Percentiles rank a stretch among this genome's conserved stretches.
Conservation (phyloP, 2,888 invertebrate genomes). For the Drosophila prolongata region DNA sequence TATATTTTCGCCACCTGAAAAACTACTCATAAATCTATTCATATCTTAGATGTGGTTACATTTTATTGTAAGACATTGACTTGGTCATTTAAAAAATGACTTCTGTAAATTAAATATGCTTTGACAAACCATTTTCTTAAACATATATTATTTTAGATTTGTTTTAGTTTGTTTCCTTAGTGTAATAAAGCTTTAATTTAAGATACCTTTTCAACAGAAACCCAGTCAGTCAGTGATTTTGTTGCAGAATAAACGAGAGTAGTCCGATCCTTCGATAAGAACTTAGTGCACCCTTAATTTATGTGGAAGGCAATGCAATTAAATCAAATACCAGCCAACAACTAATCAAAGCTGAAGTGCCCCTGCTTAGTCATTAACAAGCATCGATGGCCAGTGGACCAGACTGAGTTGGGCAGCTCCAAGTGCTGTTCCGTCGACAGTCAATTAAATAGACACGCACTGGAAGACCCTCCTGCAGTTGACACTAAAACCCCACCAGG, state of each 20-base stretch:
- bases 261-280: not conserved
- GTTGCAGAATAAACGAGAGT: not conserved
- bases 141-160: no score
- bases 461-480: slow-evolving; percentile 53
- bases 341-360: slow-evolving; percentile 79
- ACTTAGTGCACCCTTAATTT: slow-evolving; percentile 16
- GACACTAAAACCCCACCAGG: slow-evolving; percentile 61
- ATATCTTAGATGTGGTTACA: no score
- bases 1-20: no score
- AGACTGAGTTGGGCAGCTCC: slow-evolving; percentile 45
- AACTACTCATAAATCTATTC: no score
- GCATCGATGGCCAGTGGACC: slow-evolving; percentile 25
- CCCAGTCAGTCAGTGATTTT: not conserved
- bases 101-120: no score
- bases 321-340: slow-evolving; percentile 31
- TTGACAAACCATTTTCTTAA: no score
- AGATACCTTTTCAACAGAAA: not conserved
- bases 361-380: slow-evolving; percentile 61
- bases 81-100: no score
- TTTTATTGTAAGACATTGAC: no score
- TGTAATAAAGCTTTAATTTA: no score
- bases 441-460: slow-evolving; percentile 81
- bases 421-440: slow-evolving; percentile 72
- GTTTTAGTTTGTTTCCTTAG: no score
- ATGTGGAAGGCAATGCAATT: slow-evolving; percentile 9